Base-by-base conservation (phyloP, 2,113 vertebrate genomes). In the Lutjanus erythropterus region DNA sequence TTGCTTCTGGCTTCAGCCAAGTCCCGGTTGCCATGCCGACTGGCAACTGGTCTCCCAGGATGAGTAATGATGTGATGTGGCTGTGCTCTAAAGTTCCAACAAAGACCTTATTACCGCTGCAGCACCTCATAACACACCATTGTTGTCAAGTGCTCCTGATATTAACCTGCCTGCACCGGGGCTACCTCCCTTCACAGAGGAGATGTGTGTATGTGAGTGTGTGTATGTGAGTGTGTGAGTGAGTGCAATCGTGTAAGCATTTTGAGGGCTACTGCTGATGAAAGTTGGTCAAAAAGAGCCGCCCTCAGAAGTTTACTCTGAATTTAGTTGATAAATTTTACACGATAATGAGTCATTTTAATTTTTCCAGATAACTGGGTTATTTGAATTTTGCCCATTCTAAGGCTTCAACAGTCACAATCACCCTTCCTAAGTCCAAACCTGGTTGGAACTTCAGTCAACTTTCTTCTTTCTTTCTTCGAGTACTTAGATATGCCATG, bases 51-150 rank as follows among this genome's bases (percentile, higher is more conserved):
- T 94, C 94, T 94, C 90, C 92, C 92, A 92, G 93, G 94, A 95
- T 95, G 94, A 95, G 95, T 94, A 94, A 95, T 95, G 95, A 94
- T 94, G 93, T 93, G 94, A 94, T 94, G 94, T 89, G 94, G 90
- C 90, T 83, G 85, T 88, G 92, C 94, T 92, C 89, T 92, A 94
- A 94, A 93, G 92, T 94, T 93, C 94, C 92, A 94, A 95, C 95
- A 95, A 95, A 95, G 94, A 94, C 93, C 94, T 94, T 95, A 95
- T 95, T 96, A 95, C 93, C 86, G 88, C 91, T 90, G 93, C 93
- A 90, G 88, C 92, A 93, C 94, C 93, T 95, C 94, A 94, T 94
- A 95, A 93, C 92, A 91, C 88, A 71, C 91, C 78, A 95, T 95
- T 95, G 95, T 95, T 92, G 94, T 95, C 92, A 95, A 94, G 92